Base-by-base conservation (phyloP, 2,888 invertebrate genomes). In the Gastrophysa polygoni region DNA sequence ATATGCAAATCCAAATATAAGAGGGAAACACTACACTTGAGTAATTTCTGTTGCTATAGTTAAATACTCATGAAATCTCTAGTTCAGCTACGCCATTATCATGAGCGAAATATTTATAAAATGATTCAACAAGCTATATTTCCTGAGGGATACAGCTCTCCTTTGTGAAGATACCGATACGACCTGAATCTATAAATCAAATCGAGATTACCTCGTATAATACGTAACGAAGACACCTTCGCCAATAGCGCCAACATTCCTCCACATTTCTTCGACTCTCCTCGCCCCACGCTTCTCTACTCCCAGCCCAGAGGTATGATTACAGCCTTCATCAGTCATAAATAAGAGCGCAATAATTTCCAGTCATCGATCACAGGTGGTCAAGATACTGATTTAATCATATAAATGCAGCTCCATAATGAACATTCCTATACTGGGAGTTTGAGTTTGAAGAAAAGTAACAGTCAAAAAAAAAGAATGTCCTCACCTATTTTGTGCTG, bases 361-460 rank as follows among this genome's bases (percentile, higher is more conserved):
- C 58, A 34, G 59, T 56, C 59, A 55, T 63, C 51, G 56, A 56
- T 63, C 59, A 63, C 56, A 56, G 29, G 24, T 28, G 38, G 54
- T 43, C 43, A 28, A 21, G 54, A 38, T 38, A 38, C 38, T 38
- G 38, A 14, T 14, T 38, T 6, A n/a, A 38, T 14, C 38, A 38
- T 38, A 38, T 38, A 38, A 38, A 38, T 38, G 38, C 14, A 38
- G 38, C 38, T 14, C 38, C 14, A 38, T 14, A 11, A 14, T 2
- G 14, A 38, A 38, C 38, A n/a, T 38, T 38, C 38, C 38, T 14
- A 38, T 14, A 10, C 4, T 14, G 3, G 10, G 2, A 32, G 32
- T 8, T 32, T 8, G 32, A 11, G 7, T 24, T 5, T 24, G 24
- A 24, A 24, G 4, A 24, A 24, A n/a, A n/a, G n/a, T n/a, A n/a